phyloP scores from a whole-genome alignment of 2,888 invertebrate species.

The Thalpophila matura region DNA sequence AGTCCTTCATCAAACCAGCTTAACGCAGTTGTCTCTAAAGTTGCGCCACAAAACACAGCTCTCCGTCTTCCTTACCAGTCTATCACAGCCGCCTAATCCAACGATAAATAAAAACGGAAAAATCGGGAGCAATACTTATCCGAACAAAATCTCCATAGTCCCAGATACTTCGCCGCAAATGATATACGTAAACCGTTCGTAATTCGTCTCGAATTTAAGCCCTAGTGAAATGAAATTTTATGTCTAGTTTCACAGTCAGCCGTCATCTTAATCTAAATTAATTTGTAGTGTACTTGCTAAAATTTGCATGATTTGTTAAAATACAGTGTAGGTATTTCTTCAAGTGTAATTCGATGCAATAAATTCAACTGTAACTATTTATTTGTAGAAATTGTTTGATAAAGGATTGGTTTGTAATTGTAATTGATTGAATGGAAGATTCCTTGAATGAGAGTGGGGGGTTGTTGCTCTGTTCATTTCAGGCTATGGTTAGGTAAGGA shows the following conservation, averaged over 20 bases:
- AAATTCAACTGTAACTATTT: constrained; percentile 11
- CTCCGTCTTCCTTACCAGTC: too few species aligned
- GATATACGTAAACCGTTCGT: constrained; percentile 30
- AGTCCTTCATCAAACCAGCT: too few species aligned
- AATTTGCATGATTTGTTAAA: constrained; percentile 43
- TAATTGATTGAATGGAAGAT: not conserved
- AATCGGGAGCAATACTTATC: not conserved
- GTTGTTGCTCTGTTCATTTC: not conserved
- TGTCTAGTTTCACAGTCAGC: constrained; percentile 15
- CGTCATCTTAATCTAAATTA: constrained; percentile 38
- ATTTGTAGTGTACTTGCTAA: constrained; percentile 21
- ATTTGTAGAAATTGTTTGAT: constrained; percentile 11
- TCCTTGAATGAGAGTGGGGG: not conserved
- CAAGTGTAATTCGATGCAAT: constrained; percentile 13
- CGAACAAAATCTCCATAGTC: not conserved
- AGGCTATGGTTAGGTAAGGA: not conserved
- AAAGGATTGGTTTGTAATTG: not conserved
- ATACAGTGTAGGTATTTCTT: constrained; percentile 19
- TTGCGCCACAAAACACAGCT: too few species aligned
- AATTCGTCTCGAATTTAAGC: constrained; percentile 36
- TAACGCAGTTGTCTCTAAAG: too few species aligned
- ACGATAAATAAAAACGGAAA: not conserved
- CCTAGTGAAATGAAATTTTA: constrained; percentile 40
- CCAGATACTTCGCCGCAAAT: constrained; percentile 28
- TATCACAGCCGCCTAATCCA: too few species aligned